Base-by-base conservation (phyloP, 2,113 vertebrate genomes). In the Nycticryphes semicollaris region DNA sequence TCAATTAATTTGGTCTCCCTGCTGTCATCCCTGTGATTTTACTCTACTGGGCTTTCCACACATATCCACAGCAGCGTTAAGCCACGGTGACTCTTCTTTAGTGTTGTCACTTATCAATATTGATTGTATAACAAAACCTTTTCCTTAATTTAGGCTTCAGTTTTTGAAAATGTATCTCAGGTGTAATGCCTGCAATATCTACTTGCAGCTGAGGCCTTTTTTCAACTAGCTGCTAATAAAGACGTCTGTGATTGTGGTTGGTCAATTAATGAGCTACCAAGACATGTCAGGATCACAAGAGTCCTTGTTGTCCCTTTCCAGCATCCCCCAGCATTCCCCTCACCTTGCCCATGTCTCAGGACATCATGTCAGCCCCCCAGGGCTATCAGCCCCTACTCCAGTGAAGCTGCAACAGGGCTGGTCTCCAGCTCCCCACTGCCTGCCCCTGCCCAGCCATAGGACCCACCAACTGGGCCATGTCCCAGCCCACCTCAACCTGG, bases 381-480 rank as follows among this genome's bases (percentile, higher is more conserved):
- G 31, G 28, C 47, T 10, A 4, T 33, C 84, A 68, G 37, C 6
- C 48, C 27, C 37, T 37, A 11, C 10, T n/a, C 14, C 12, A 6
- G 27, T 2, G 11, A 76, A 6, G 9, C 39, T 9, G 4, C 31
- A 64, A 45, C 6, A 20, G 27, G 39, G 21, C 10, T 0, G 0
- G 9, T 39, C 57, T 77, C 20, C 62, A 57, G n/a, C 27, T 68
- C 10, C 25, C 5, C 51, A 39, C 8, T 39, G 67, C 28, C 50
- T 25, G 39, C 27, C n/a, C 48, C 27, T 66, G 21, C 22, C 28
- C 0, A 1, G 37, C 69, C 51, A 31, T 2, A 7, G 87, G 35
- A 6, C 33, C 19, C 0, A 1, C 23, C 0, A 4, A 51, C 41
- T 1, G 2, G 19, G 27, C 8, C 48, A 53, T 3, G 1, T 14